phyloP scores from a whole-genome alignment of 2,797 vertebrate genomes.

The Chiloscyllium punctatum region DNA sequence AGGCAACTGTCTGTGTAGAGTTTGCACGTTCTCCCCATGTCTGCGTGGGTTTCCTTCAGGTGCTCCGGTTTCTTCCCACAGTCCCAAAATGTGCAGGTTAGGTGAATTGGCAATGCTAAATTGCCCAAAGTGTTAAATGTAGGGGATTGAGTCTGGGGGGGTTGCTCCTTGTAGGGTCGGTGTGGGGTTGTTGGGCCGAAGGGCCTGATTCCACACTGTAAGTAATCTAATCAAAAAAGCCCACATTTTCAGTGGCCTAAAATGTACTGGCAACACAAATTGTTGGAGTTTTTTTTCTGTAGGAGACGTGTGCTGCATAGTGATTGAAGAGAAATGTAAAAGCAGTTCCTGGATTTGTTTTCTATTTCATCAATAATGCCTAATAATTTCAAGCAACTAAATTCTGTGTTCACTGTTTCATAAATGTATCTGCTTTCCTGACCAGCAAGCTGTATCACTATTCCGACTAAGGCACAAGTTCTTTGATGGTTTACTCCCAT shows the following conservation, averaged over 20 bases:
- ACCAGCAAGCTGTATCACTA: not conserved
- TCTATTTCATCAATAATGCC: not conserved
- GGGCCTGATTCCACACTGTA: too few species aligned
- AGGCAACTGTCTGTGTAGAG: too few species aligned
- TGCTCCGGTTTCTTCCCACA: too few species aligned
- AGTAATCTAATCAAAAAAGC: not conserved
- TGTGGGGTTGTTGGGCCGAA: too few species aligned
- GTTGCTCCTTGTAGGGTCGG: too few species aligned
- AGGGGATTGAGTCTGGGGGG: too few species aligned
- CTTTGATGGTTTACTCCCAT: not conserved
- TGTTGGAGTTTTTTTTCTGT: not conserved
- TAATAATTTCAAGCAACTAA: not conserved
- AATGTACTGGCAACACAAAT: not conserved
- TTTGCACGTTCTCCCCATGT: too few species aligned
- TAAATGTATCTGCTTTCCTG: not conserved
- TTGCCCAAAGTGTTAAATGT: too few species aligned
- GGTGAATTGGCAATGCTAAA: too few species aligned
- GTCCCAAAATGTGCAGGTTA: too few species aligned
- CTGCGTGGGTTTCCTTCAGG: too few species aligned
- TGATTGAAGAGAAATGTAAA: not conserved
- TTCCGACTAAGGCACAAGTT: not conserved
- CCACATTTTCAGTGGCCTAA: not conserved
- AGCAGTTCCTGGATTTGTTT: not conserved
- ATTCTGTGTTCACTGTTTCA: not conserved
- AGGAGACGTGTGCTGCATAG: not conserved